phyloP scores from a whole-genome alignment of 2,113 vertebrate genomes.

The Suncus etruscus region DNA sequence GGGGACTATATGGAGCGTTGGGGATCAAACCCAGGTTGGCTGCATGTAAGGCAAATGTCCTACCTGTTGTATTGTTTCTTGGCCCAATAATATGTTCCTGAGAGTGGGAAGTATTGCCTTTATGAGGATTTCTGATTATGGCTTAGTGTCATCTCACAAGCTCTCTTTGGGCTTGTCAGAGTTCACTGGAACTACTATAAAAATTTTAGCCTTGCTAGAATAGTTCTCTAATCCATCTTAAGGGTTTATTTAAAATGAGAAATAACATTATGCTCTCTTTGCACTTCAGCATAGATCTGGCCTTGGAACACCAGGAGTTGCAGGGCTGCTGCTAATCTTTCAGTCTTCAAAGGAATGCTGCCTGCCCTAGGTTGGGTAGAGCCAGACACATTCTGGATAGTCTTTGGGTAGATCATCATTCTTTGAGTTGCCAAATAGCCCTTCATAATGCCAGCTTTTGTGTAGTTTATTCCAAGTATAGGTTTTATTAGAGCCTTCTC shows the following conservation, averaged over 20 bases:
- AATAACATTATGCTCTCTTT: neutral
- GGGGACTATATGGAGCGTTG: too few species aligned
- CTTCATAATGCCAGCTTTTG: conserved; percentile 61
- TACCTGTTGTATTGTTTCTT: too few species aligned
- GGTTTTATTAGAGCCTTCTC: conserved; percentile 46
- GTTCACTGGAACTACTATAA: neutral
- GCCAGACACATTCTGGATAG: conserved; percentile 55
- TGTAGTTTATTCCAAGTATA: conserved; percentile 70
- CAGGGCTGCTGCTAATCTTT: conserved; percentile 25
- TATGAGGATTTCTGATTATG: conserved; percentile 53
- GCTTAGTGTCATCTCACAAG: conserved; percentile 18
- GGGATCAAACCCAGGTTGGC: too few species aligned
- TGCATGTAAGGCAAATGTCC: too few species aligned
- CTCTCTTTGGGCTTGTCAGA: conserved; percentile 31
- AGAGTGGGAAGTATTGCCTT: conserved; percentile 38
- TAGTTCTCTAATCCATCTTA: conserved; percentile 20
- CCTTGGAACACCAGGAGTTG: conserved; percentile 43
- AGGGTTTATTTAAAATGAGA: conserved; percentile 58
- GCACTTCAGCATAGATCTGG: conserved; percentile 22
- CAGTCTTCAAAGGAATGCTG: conserved; percentile 60
- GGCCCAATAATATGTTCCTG: neutral
- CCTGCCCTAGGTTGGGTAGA: conserved; percentile 46
- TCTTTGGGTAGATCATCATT: conserved; percentile 61
- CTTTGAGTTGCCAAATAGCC: conserved; percentile 58
- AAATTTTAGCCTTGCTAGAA: neutral